Percentiles rank a stretch among this genome's conserved stretches.
phyloP scores from a whole-genome alignment of 2,113 vertebrate genomes.

The Eptesicus fuscus region DNA sequence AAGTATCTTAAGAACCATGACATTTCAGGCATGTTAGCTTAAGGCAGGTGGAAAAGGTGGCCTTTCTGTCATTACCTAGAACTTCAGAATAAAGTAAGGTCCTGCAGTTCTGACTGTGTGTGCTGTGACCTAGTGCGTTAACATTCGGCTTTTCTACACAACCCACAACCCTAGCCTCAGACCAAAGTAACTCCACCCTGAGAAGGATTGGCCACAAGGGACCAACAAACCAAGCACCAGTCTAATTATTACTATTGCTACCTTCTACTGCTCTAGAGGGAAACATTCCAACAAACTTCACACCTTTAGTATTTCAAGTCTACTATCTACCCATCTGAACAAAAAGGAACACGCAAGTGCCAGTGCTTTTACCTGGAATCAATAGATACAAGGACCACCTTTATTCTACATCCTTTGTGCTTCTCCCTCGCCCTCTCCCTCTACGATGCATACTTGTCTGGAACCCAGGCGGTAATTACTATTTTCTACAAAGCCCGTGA shows the following conservation, averaged over 20 bases:
- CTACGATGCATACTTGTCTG: background rate
- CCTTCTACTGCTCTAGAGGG: background rate
- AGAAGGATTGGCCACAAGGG: background rate
- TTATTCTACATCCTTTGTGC: background rate
- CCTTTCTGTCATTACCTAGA: constrained; percentile 49
- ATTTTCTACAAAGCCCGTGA: constrained; percentile 18
- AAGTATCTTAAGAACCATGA: accelerated
- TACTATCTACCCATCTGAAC: background rate
- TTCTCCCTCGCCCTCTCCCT: accelerated
- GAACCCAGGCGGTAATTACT: constrained; percentile 47
- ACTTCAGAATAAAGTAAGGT: constrained; percentile 49
- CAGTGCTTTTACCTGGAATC: background rate
- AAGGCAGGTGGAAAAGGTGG: background rate
- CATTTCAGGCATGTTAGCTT: background rate
- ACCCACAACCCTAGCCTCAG: background rate
- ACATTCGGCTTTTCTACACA: background rate
- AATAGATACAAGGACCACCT: background rate
- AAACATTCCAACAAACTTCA: background rate
- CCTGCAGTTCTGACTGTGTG: constrained; percentile 22
- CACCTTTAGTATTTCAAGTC: background rate
- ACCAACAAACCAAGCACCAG: background rate
- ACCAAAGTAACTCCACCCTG: background rate
- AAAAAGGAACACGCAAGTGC: background rate
- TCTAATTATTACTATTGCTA: background rate
- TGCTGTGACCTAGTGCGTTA: background rate